Conservation (phyloP, 37 sponge, comb jelly and placozoan genomes). For the Diacarnus erythraeanus region DNA sequence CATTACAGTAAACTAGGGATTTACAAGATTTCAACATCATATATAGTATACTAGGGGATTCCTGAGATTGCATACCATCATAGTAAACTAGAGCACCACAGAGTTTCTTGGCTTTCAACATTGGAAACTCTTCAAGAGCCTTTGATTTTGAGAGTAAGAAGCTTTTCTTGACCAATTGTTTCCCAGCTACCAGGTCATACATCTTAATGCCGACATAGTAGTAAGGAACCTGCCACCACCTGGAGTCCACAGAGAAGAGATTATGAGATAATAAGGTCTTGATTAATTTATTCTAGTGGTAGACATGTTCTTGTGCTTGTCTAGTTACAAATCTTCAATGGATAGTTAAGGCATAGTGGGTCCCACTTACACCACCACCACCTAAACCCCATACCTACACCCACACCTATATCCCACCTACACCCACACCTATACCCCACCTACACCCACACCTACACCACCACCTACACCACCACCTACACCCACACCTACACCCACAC, state of each 20-base stretch:
- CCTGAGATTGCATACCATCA: slow-evolving; percentile 85
- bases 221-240: slow-evolving; percentile 99
- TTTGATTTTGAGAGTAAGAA: slow-evolving; percentile 82
- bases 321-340: too few relatives aligned
- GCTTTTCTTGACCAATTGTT: slow-evolving; percentile 79
- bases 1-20: background rate
- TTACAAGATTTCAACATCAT: background rate
- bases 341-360: too few relatives aligned
- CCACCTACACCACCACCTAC: too few relatives aligned
- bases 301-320: background rate
- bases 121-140: slow-evolving; percentile 97
- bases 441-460: too few relatives aligned
- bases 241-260: slow-evolving; percentile 11
- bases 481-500: too few relatives aligned
- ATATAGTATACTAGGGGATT: background rate
- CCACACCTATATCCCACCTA: too few relatives aligned
- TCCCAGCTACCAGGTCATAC: slow-evolving; percentile 95
- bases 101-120: slow-evolving; percentile 86
- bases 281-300: background rate
- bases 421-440: too few relatives aligned
- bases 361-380: too few relatives aligned
- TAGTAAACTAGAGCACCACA: slow-evolving; percentile 93
- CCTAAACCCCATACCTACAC: too few relatives aligned
- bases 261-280: background rate
- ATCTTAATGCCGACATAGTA: slow-evolving; percentile 94